Evolutionary conservation across 2,113 vertebrate species (phyloP).

Genomic region (Thalassarche chlororhynchos): DNA sequence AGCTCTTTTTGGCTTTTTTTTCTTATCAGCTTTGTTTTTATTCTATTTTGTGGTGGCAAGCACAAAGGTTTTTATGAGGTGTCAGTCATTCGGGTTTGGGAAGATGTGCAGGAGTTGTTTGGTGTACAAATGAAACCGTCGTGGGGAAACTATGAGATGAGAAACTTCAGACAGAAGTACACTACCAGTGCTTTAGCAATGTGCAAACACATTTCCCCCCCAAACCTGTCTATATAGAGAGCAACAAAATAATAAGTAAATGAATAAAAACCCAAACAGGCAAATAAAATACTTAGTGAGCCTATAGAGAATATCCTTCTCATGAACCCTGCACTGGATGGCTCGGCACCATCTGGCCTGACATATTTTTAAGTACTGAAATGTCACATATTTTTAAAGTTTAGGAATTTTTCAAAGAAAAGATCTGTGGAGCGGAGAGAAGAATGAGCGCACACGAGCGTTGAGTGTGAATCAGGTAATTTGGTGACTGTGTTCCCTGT

Average conservation of each 20-base stretch:
- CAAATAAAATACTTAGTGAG: not conserved
- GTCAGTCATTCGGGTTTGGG: not conserved
- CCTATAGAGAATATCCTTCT: not conserved
- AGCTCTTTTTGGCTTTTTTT: not conserved
- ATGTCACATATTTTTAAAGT: not conserved
- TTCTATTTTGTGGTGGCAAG: not conserved
- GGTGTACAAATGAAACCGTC: accelerated
- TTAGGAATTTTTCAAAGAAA: not conserved
- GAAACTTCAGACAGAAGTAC: not conserved
- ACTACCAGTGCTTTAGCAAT: not conserved
- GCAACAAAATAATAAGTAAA: not conserved
- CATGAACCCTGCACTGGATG: not conserved
- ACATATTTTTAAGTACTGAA: not conserved
- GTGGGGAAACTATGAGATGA: not conserved
- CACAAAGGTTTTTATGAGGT: not conserved
- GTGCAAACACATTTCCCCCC: not conserved
- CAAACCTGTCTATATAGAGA: not conserved
- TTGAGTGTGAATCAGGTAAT: not conserved
- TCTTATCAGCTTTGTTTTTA: not conserved
- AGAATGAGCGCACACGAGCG: accelerated
- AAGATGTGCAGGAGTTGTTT: not conserved
- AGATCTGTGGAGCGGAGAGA: not conserved
- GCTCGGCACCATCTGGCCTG: not conserved
- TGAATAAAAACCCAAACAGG: not conserved
- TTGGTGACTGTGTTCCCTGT: not conserved